phyloP scores from a whole-genome alignment of 2,888 invertebrate species.

The Perdita meconis region DNA sequence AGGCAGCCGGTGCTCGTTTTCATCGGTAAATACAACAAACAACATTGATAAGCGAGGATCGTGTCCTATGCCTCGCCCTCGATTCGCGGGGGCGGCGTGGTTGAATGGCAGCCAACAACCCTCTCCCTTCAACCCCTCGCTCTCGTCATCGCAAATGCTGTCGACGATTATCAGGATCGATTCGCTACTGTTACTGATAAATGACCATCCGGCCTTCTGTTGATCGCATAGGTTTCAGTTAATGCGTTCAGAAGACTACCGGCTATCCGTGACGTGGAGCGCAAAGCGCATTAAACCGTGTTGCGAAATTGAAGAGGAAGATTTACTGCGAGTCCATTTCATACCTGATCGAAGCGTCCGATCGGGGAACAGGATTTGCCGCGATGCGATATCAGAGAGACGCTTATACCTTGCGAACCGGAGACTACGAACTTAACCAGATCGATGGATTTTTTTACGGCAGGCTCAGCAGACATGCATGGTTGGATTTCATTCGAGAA shows the following conservation, averaged over 20 bases:
- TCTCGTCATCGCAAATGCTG: neutral
- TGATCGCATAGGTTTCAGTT: constrained; percentile 36
- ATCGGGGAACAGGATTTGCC: constrained; percentile 10
- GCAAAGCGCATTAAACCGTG: constrained; percentile 41
- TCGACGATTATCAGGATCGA: constrained; percentile 49
- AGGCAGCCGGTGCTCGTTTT: constrained; percentile 40
- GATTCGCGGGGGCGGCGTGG: constrained; percentile 5
- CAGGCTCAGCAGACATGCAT: too few relatives aligned
- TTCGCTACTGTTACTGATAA: constrained; percentile 52
- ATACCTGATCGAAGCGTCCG: constrained; percentile 27
- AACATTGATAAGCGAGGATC: constrained; percentile 57
- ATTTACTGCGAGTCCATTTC: constrained; percentile 44
- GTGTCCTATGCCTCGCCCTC: constrained; percentile 7
- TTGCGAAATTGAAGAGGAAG: constrained; percentile 42
- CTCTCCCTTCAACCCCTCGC: neutral
- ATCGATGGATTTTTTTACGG: neutral
- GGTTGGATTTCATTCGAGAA: constrained; percentile 20
- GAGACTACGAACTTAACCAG: neutral
- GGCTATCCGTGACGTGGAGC: constrained; percentile 10
- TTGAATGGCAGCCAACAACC: neutral
- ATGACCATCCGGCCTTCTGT: constrained; percentile 44
- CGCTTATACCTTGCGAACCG: neutral
- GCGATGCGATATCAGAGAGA: neutral
- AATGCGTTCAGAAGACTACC: constrained; percentile 37
- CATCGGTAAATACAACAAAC: constrained; percentile 58